Evolutionary conservation across 2,797 vertebrate genomes (phyloP), one percentile per base, ranked within the genome.

Genomic region (Protonibea diacanthus): DNA sequence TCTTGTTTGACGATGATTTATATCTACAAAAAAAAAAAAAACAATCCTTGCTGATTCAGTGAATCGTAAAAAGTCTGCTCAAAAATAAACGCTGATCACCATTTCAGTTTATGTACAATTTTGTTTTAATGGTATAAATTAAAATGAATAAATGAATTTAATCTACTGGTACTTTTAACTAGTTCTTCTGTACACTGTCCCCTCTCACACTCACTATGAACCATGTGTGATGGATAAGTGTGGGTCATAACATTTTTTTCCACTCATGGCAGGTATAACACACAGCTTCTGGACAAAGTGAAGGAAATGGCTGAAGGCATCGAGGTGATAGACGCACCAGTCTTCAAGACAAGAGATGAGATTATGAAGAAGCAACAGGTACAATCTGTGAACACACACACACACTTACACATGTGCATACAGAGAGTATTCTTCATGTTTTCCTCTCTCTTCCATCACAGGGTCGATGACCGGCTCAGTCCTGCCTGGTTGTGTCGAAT

Each of bases 291-390:
- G 91, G 95, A 96, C 38, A 96, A 92, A 75, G 97, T 97, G 69
- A 95, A 85, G 20, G 94, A 94, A 75, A 97, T 97, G 97, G 96
- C 96, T 15, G 95, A 96, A 45, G 97, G 96, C 12, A 94, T 97
- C 67, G 94, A 93, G 74, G 96, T 98, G 69, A 95, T 95, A 81
- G 96, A 97, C 21, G 94, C 95, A 2, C 97, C 97, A 0, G 91
- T 96, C n/a, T 98, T 97, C 83, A 96, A 95, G 75, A 96, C 95
- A 3, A 95, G 97, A 93, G 96, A 96, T 76, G 96, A 97, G 80
- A 95, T 97, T 21, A 91, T 97, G 49, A 96, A 96, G 90, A 94
- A 95, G 87, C 96, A 96, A 51, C 86, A 94, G 94, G 95, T 95
- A 80, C 1, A 38, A 9, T 48, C 2, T 73, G 4, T 10, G 0